Conservation (phyloP, 2,113 vertebrate species). For the Vimba vimba region DNA sequence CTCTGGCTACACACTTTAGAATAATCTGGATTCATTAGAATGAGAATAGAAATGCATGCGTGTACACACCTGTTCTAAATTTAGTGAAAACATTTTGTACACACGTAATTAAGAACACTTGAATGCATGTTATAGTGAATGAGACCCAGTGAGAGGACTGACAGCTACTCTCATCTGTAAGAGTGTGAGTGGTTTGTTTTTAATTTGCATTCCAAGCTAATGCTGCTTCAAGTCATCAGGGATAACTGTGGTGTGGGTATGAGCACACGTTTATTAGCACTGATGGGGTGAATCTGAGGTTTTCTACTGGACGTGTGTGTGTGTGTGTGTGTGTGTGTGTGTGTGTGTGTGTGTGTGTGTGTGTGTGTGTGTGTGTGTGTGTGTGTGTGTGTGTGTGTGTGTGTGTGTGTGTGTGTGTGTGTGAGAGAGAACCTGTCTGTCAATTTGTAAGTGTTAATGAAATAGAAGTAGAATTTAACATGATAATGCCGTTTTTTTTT, state of each 20-base stretch:
- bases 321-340: constrained; percentile 47
- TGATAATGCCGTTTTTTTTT: background rate
- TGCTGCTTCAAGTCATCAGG: constrained; percentile 61
- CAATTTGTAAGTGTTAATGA: background rate
- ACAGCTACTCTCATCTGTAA: constrained; percentile 23
- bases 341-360: constrained; percentile 45
- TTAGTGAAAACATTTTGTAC: constrained; percentile 21
- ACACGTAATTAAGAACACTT: background rate
- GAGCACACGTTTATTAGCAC: constrained; percentile 41
- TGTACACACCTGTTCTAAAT: constrained; percentile 25
- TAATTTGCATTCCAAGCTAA: constrained; percentile 75
- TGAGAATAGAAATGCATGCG: background rate
- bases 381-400: constrained; percentile 49
- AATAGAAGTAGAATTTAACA: background rate
- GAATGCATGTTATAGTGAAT: constrained; percentile 53
- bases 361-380: constrained; percentile 43
- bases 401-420: constrained; percentile 47
- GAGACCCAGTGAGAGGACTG: constrained; percentile 7
- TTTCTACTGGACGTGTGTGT: constrained; percentile 33
- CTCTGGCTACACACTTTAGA: constrained; percentile 15
- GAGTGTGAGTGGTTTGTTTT: constrained; percentile 70
- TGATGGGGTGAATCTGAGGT: constrained; percentile 10
- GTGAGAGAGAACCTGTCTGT: constrained; percentile 32
- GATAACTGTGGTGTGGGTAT: constrained; percentile 40
- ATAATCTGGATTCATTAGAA: background rate